A percentile compares a stretch with the other conserved stretches of the same genome.
Conservation (phyloP, 2,888 invertebrate genomes). For the Drosophila putrida region DNA sequence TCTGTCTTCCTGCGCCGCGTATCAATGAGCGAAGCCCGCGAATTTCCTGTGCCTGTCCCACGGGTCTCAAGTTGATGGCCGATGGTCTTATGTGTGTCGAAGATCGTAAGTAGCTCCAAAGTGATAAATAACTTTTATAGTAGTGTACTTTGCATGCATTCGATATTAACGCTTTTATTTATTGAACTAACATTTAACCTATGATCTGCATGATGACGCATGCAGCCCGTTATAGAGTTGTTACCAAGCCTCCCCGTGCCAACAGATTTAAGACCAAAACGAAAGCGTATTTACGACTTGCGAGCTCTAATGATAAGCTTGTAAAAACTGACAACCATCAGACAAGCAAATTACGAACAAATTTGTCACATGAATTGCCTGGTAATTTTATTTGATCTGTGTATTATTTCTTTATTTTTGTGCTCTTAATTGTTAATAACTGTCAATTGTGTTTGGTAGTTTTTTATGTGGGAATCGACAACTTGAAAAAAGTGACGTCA, state of each 20-base stretch:
- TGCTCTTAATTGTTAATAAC: neutral
- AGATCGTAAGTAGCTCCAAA: slow-evolving; percentile 89
- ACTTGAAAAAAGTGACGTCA: too few relatives aligned
- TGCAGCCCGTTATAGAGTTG: slow-evolving; percentile 37
- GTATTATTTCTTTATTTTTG: too few relatives aligned
- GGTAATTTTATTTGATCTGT: slow-evolving; percentile 8
- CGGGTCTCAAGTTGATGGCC: slow-evolving; percentile 91
- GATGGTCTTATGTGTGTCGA: slow-evolving; percentile 95
- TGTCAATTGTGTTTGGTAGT: neutral
- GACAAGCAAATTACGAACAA: slow-evolving; percentile 6
- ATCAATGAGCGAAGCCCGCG: slow-evolving; percentile 92
- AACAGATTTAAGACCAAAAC: slow-evolving; percentile 40
- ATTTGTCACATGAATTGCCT: slow-evolving; percentile 49
- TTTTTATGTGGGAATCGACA: neutral
- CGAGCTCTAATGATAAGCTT: slow-evolving; percentile 18
- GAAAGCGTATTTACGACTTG: slow-evolving; percentile 25
- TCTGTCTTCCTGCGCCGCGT: slow-evolving; percentile 95
- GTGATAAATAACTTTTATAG: neutral
- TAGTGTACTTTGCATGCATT: slow-evolving; percentile 26
- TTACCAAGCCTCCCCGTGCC: slow-evolving; percentile 40
- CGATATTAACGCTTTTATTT: slow-evolving; percentile 30
- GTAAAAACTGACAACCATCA: slow-evolving; percentile 17
- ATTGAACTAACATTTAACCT: slow-evolving; percentile 20
- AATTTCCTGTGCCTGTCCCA: slow-evolving; percentile 96
- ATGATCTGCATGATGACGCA: slow-evolving; percentile 20